These are phyloP conservation scores for Bombus difficillimus DNA, from an alignment of 1,140 invertebrate genomes.

Conservation along the genomic window DNA sequence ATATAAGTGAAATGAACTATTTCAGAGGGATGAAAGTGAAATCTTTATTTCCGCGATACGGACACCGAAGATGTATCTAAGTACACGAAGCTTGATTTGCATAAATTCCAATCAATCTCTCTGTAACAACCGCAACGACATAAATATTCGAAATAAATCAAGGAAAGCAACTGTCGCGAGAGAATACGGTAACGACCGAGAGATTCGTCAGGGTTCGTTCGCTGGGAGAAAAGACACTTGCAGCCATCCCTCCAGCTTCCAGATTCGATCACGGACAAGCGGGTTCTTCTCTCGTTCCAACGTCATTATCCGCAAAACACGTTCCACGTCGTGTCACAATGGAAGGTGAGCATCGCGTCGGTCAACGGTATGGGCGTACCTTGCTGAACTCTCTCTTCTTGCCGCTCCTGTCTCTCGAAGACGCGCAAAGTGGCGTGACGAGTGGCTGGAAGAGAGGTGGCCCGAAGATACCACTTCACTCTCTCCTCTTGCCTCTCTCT, in stretches of 20 bases:
- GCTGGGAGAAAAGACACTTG: constrained; percentile 3
- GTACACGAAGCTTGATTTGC: not conserved
- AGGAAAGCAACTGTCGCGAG: not conserved
- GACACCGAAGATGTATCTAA: not conserved
- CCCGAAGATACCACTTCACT: not conserved
- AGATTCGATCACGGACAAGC: not conserved
- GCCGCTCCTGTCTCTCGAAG: constrained; percentile 44
- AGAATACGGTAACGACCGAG: constrained; percentile 10
- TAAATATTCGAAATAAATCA: not conserved
- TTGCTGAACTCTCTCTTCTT: constrained; percentile 33
- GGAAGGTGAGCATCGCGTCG: constrained; percentile 57
- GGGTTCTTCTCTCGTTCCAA: constrained; percentile 30
- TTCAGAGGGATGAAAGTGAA: not conserved
- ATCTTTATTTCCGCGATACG: not conserved
- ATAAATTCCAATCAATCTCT: not conserved
- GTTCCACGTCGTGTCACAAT: constrained; percentile 58
- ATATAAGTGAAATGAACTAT: not conserved
- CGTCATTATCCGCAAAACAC: constrained; percentile 64
- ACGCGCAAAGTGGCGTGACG: constrained; percentile 77
- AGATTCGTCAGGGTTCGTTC: not conserved
- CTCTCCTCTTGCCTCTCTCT: constrained; percentile 8
- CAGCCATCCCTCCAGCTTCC: constrained; percentile 10
- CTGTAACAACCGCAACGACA: not conserved
- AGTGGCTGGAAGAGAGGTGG: constrained; percentile 54
- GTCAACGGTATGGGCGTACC: constrained; percentile 67